phyloP scores from a whole-genome alignment of 2,797 vertebrate species.

The Syndactyla subalaris region DNA sequence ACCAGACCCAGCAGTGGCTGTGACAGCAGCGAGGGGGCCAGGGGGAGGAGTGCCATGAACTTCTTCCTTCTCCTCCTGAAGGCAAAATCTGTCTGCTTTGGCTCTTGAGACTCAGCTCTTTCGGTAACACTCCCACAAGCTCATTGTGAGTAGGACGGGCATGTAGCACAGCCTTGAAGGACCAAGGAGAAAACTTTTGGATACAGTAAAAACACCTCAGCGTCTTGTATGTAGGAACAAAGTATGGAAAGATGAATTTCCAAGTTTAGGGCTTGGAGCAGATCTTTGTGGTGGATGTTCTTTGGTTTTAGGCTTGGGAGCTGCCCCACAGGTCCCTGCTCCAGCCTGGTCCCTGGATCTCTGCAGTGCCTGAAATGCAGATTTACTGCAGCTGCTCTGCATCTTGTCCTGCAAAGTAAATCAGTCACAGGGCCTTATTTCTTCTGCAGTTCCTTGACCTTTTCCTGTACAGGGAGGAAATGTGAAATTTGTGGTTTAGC shows the following conservation, averaged over 20 bases:
- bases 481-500: not conserved
- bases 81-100: not conserved
- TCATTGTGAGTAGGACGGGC: not conserved
- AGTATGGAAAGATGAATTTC: not conserved
- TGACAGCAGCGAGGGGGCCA: not conserved
- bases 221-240: not conserved
- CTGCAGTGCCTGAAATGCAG: not conserved
- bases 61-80: not conserved
- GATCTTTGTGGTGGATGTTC: not conserved
- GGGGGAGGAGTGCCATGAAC: not conserved
- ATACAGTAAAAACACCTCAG: not conserved
- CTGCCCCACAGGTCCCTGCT: not conserved
- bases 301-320: not conserved
- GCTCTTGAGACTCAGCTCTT: not conserved
- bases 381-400: slow-evolving; percentile 2
- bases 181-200: not conserved
- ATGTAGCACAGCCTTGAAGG: not conserved
- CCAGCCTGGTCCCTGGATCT: not conserved
- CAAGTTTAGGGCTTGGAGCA: not conserved
- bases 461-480: not conserved
- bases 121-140: not conserved
- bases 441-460: not conserved
- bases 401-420: not conserved
- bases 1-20: not conserved
- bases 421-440: not conserved